Evolutionary conservation across 30 jellyfish, hydroid and myxozoan genomes (phyloP).

Genomic region (Turritopsis rubra): DNA sequence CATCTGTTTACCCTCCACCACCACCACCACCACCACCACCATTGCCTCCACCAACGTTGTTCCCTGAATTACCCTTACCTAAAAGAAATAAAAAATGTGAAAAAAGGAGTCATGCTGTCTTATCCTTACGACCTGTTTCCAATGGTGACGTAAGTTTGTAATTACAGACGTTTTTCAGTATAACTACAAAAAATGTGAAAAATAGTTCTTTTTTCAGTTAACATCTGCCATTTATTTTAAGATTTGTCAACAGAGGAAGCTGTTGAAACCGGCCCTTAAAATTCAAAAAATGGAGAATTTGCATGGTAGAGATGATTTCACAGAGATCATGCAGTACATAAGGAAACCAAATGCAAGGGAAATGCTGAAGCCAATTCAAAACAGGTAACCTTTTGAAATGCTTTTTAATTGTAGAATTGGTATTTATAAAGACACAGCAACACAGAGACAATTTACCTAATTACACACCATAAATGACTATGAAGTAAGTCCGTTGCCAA

Average conservation of each 20-base stretch:
- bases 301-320: neutral
- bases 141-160: neutral
- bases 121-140: neutral
- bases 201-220: neutral
- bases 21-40: conserved; percentile 60
- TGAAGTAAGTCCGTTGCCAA: no score
- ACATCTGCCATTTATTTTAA: no score
- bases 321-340: conserved; percentile 30
- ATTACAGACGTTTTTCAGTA: neutral
- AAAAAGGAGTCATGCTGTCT: neutral
- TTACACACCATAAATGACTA: no score
- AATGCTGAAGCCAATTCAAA: conserved; percentile 34
- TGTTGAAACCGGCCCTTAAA: neutral
- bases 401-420: neutral
- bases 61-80: neutral
- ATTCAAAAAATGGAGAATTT: neutral
- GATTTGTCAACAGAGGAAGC: conserved; percentile 6
- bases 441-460: no score
- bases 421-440: no score
- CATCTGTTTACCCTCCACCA: conserved; percentile 31
- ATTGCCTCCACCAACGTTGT: conserved; percentile 38
- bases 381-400: neutral
- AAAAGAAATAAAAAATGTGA: neutral
- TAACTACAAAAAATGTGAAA: neutral
- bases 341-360: conserved; percentile 48